phyloP scores from a whole-genome alignment of 2,888 invertebrate species.

The Hipparchia sbordonii region DNA sequence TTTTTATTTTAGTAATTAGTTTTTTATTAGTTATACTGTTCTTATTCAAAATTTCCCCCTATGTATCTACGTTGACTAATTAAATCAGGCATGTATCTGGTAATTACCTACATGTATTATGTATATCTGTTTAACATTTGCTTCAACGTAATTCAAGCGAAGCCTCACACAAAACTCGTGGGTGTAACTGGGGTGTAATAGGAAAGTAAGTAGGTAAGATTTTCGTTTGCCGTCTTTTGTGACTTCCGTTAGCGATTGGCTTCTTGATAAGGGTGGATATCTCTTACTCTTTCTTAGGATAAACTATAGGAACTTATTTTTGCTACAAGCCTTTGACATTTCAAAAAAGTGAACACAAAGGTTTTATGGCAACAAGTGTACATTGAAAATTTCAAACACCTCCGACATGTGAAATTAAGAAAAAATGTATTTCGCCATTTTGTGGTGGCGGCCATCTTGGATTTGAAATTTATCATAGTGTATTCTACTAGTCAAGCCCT shows the following conservation, averaged over 20 bases:
- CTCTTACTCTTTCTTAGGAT: constrained; percentile 13
- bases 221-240: constrained; percentile 67
- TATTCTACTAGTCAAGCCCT: no score
- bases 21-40: not conserved
- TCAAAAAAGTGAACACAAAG: no score
- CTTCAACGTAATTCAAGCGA: constrained; percentile 41
- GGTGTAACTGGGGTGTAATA: constrained; percentile 46
- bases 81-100: not conserved
- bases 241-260: constrained; percentile 65
- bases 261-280: constrained; percentile 52
- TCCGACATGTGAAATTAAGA: no score
- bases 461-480: no score
- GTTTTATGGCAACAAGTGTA: no score
- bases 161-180: constrained; percentile 49
- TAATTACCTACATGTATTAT: not conserved
- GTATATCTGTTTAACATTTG: not conserved
- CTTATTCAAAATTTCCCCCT: not conserved
- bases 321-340: no score
- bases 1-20: no score
- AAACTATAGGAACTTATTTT: not conserved
- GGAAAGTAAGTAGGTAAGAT: constrained; percentile 63
- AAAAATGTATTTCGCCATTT: no score
- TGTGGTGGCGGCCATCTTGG: no score
- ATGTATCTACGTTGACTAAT: not conserved
- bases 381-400: no score